Base-by-base conservation (phyloP, 2,888 invertebrate species). In the Chaitophorus viminalis region DNA sequence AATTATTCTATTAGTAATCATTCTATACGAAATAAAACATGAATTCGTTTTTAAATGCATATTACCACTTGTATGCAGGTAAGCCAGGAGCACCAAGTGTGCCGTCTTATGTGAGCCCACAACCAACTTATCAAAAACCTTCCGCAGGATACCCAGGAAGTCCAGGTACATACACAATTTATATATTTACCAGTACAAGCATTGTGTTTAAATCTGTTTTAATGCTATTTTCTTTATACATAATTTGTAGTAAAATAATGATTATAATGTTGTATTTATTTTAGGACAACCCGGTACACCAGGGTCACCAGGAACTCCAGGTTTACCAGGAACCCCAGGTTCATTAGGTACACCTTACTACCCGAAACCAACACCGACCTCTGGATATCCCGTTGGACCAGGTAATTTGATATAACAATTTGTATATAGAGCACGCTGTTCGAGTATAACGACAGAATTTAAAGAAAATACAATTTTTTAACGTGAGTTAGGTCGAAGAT, bases 301-400 rank as follows among this genome's bases (percentile, higher is more conserved):
- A 82, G 89, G 89, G 18, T 25, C 70, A 72, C 89, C 89, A 36
- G 89, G 89, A 68, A 68, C 52, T 29, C 89, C 89, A 82, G 89
- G 89, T 25, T 25, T 65, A 72, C 89, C 89, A 72, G 89, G 88
- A 70, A 0, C 36, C 29, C 89, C 89, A 78, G 89, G 88, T 84
- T 17, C 33, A 77, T 86, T 89, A 54, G 91, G 91, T 74, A 90
- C 91, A 5, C 91, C 91, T 1, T 91, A 91, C 14, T 89, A 89
- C 25, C 89, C 89, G 31, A 89, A 89, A 65, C 79, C 89, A 17
- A 91, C 91, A 1, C 90, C 91, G 78, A 91, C 91, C 4, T 91
- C 92, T 54, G 91, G 91, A 90, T 91, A 91, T 25, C 92, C 92
- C 6, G 89, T 89, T 46, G 87, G 88, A 82, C 90, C 90, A 60